Base-by-base conservation (phyloP, 2,888 invertebrate species). In the Drosophila antonietae region DNA sequence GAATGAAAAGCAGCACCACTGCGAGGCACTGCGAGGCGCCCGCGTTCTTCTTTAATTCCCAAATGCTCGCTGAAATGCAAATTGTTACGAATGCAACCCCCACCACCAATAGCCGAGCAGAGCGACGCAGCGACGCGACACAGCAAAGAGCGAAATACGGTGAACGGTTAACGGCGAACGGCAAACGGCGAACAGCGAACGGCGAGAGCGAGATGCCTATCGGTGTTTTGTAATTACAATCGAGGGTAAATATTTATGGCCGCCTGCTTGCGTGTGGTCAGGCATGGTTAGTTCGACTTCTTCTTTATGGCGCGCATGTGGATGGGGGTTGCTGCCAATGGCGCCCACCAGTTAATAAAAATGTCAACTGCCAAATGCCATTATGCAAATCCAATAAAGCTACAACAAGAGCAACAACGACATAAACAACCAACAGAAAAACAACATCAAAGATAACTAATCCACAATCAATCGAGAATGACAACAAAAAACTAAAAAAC, bases 171-270 rank as follows among this genome's bases (percentile, higher is more conserved):
- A 47, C 28, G 15, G 46, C 46, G 23, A 46, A 23, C 28, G 33
- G 44, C 44, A 14, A 46, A 23, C 33, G 33, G 44, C 31, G 23
- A 20, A 41, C 41, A 39, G 41, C 18, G 41, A 59, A 52, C 55
- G 70, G 81, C 63, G 76, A 84, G 83, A 74, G 75, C 70, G 74
- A 88, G 88, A 85, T 89, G 86, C 83, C 88, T 89, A 86, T 86
- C 88, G 89, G 86, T 89, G 89, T 86, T 86, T 88, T 81, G 85
- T 89, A 89, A 84, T 88, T 88, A 80, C 89, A 84, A 84, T 88
- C 67, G 89, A 72, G 84, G 84, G 84, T 85, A 85, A 89, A 84
- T 83, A 84, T 80, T 85, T 86, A 86, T 83, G 80, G 82, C 75
- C 72, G 81, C 68, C 68, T 78, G 82, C 64, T 82, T 80, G 80